Conservation (phyloP, 2,888 invertebrate species). For the Nomada hirtipes region DNA sequence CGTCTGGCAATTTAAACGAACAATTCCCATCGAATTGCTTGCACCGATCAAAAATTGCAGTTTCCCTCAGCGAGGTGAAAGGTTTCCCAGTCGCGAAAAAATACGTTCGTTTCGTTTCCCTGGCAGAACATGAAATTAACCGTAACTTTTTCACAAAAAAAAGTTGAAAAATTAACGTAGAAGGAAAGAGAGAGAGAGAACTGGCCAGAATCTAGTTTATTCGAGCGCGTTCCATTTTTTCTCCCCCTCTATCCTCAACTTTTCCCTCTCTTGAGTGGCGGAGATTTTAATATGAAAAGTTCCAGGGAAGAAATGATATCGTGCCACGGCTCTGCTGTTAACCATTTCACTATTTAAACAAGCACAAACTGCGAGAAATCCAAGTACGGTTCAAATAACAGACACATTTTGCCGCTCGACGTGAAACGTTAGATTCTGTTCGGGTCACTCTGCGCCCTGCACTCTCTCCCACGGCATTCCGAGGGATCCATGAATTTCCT, state of each 20-base stretch:
- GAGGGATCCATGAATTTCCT: background rate
- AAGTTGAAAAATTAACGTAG: conserved; percentile 15
- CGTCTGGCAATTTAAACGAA: no score
- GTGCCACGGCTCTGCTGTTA: background rate
- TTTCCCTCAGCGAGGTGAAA: no score
- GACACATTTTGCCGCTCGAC: background rate
- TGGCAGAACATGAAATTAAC: conserved; percentile 2
- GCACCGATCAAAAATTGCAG: no score
- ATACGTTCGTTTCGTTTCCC: background rate
- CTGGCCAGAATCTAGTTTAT: background rate
- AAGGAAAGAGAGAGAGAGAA: background rate
- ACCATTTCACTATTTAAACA: conserved; percentile 34
- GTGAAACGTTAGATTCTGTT: conserved; percentile 15
- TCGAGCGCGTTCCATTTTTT: background rate
- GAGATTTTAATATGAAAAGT: conserved; percentile 36
- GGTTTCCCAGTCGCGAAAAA: background rate
- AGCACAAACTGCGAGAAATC: conserved; percentile 10
- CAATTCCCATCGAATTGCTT: no score
- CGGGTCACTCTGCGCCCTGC: background rate
- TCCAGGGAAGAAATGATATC: conserved; percentile 9
- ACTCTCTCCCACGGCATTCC: background rate
- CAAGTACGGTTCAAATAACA: background rate
- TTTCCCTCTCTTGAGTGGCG: conserved; percentile 3
- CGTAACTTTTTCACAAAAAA: background rate
- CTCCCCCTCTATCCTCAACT: background rate